Percentiles rank a stretch among this genome's conserved stretches.
phyloP scores from a whole-genome alignment of 1,140 invertebrate genomes.

The Asbolus verrucosus region DNA sequence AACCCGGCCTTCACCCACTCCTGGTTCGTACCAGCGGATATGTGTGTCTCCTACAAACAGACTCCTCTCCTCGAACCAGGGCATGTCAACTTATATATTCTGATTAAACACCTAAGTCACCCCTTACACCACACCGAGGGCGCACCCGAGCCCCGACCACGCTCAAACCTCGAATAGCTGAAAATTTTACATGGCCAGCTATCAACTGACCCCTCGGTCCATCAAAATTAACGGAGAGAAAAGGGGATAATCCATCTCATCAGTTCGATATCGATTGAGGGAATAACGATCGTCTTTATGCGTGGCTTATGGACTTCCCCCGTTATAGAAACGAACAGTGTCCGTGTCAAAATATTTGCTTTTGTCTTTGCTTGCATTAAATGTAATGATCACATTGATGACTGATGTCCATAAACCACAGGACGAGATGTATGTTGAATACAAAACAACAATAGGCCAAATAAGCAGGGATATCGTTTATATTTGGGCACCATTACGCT shows the following conservation, averaged over 20 bases:
- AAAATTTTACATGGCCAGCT: slow-evolving; percentile 48
- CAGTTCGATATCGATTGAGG: too few relatives aligned
- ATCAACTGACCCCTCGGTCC: too few relatives aligned
- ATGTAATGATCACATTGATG: slow-evolving; percentile 25
- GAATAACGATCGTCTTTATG: neutral
- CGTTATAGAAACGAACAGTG: neutral
- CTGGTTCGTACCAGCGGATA: slow-evolving; percentile 92
- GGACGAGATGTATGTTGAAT: slow-evolving; percentile 3
- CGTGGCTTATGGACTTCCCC: neutral
- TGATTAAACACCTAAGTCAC: slow-evolving; percentile 49
- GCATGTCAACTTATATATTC: slow-evolving; percentile 77
- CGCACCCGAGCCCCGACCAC: neutral
- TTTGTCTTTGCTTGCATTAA: slow-evolving; percentile 25
- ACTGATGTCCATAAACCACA: slow-evolving; percentile 24
- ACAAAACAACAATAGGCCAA: neutral
- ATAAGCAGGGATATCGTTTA: slow-evolving; percentile 16
- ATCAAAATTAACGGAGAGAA: too few relatives aligned
- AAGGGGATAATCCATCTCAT: too few relatives aligned
- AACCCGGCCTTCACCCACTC: slow-evolving; percentile 84
- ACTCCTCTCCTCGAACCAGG: slow-evolving; percentile 88
- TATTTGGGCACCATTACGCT: slow-evolving; percentile 9
- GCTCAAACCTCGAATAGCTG: slow-evolving; percentile 45
- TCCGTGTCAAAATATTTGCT: neutral
- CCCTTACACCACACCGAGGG: neutral
- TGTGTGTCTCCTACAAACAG: slow-evolving; percentile 87